Percentiles rank a stretch among this genome's conserved stretches.
Conservation (phyloP, 2,797 vertebrate species). For the Antrozous pallidus region DNA sequence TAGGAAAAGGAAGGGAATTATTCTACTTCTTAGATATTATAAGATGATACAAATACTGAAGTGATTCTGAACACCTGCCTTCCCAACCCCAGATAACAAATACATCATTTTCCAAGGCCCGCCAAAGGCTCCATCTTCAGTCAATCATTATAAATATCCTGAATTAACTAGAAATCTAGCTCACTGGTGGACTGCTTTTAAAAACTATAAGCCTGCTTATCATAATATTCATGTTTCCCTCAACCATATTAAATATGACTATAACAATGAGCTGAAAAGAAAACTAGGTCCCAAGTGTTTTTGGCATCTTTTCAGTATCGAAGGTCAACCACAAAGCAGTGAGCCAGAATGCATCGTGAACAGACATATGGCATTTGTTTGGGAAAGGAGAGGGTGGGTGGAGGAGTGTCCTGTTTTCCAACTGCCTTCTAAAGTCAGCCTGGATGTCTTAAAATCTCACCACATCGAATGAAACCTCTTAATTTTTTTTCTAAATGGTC, state of each 20-base stretch:
- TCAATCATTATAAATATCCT: constrained; percentile 35
- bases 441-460: constrained; percentile 23
- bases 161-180: neutral
- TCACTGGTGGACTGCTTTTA: constrained; percentile 50
- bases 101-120: neutral
- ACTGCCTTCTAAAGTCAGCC: constrained; percentile 52
- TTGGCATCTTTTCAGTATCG: constrained; percentile 66
- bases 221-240: constrained; percentile 55
- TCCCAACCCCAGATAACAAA: neutral
- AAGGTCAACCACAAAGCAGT: constrained; percentile 71
- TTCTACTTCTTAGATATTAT: neutral
- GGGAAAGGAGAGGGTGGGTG: neutral
- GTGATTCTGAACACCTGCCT: neutral
- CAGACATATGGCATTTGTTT: constrained; percentile 72
- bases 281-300: constrained; percentile 72
- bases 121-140: neutral
- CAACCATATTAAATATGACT: constrained; percentile 68
- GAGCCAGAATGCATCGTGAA: constrained; percentile 69
- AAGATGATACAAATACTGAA: neutral
- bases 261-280: constrained; percentile 64
- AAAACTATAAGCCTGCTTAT: constrained; percentile 46
- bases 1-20: neutral
- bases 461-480: neutral
- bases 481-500: neutral
- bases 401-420: constrained; percentile 55